Evolutionary conservation across 2,888 invertebrate species (phyloP).

Genomic region (Chrysolina americana): DNA sequence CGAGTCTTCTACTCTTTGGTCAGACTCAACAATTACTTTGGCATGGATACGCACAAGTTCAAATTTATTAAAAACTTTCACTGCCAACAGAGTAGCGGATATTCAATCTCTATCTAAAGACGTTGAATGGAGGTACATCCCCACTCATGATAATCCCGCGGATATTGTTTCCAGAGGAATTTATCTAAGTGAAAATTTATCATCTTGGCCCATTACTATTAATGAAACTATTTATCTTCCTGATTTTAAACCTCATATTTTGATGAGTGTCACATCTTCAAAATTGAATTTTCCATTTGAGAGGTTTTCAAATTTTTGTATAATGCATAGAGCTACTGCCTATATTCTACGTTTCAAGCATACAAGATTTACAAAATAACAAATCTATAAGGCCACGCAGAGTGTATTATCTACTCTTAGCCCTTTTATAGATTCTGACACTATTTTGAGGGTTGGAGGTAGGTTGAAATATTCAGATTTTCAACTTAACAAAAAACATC

Average conservation of each 20-base stretch:
- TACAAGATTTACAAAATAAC: not conserved
- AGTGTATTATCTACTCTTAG: constrained; percentile 40
- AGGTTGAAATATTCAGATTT: constrained; percentile 43
- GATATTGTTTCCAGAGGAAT: constrained; percentile 2
- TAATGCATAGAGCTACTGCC: not conserved
- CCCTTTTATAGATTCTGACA: constrained; percentile 43
- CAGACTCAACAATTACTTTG: not conserved
- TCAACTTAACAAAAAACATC: constrained; percentile 47
- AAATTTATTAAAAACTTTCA: not conserved
- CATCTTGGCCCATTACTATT: not conserved
- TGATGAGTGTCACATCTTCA: not conserved
- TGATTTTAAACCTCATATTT: not conserved
- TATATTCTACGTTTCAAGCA: not conserved
- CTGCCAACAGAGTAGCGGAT: not conserved
- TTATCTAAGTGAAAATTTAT: not conserved
- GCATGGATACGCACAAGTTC: not conserved
- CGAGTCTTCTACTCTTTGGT: not conserved
- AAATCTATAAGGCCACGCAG: not conserved
- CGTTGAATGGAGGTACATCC: not conserved
- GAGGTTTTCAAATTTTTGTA: not conserved
- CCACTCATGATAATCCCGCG: not conserved
- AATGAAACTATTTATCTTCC: not conserved
- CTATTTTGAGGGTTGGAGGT: constrained; percentile 39
- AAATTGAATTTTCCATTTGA: not conserved
- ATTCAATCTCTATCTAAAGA: not conserved